Evolutionary conservation across 2,888 invertebrate species (phyloP).

Genomic region (Oscheius myriophilus): DNA sequence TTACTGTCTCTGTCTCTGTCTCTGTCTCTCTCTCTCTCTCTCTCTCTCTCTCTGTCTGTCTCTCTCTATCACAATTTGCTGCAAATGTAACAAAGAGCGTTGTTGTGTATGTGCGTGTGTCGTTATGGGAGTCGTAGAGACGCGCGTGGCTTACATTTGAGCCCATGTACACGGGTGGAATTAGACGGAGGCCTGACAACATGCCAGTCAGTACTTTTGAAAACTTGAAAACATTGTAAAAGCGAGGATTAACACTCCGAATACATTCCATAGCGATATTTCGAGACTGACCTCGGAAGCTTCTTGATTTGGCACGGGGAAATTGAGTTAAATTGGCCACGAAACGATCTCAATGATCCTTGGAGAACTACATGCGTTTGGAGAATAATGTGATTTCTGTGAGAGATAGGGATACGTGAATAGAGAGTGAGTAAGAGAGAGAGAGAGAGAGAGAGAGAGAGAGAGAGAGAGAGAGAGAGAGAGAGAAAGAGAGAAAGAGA

Average conservation of each 20-base stretch:
- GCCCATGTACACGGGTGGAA: slow-evolving; percentile 20
- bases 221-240: too few relatives aligned
- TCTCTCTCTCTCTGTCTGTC: too few relatives aligned
- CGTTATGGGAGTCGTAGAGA: slow-evolving; percentile 20
- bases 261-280: too few relatives aligned
- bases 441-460: slow-evolving; percentile 6
- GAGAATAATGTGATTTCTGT: not conserved
- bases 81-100: too few relatives aligned
- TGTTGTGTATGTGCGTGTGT: slow-evolving; percentile 2
- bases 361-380: not conserved
- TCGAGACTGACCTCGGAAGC: too few relatives aligned
- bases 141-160: slow-evolving; percentile 24
- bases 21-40: too few relatives aligned
- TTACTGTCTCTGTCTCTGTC: too few relatives aligned
- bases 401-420: not conserved
- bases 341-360: not conserved
- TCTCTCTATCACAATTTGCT: too few relatives aligned
- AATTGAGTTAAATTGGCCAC: not conserved
- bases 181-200: slow-evolving; percentile 2
- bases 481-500: slow-evolving; percentile 6
- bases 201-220: too few relatives aligned
- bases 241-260: too few relatives aligned
- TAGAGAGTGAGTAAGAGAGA: not conserved
- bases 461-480: slow-evolving; percentile 6
- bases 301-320: too few relatives aligned